Conservation (phyloP, 2,797 vertebrate species). For the Syngnathus acus region DNA sequence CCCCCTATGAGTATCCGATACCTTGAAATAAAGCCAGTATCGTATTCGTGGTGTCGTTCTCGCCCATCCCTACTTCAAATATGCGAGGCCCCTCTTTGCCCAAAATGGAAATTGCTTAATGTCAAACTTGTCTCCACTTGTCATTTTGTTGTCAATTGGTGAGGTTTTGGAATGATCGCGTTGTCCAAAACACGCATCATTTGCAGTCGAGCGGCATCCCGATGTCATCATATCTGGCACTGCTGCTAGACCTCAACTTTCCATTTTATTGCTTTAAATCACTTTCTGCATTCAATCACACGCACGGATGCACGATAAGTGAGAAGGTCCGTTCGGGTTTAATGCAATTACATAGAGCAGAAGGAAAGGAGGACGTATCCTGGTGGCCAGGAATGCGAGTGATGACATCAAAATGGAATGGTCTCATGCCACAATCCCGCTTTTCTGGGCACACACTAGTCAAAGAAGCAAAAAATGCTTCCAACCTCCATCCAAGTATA, state of each 20-base stretch:
- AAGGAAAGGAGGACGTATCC: constrained; percentile 38
- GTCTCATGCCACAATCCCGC: constrained; percentile 66
- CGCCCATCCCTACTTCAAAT: not conserved
- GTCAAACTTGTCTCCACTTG: not conserved
- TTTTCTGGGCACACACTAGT: constrained; percentile 47
- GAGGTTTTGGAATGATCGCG: not conserved
- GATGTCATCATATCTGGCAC: not conserved
- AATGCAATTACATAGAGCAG: constrained; percentile 31
- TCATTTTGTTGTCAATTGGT: not conserved
- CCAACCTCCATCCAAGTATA: constrained; percentile 55
- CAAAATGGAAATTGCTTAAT: not conserved
- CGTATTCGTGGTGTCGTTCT: no score
- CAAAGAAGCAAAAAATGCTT: constrained; percentile 35
- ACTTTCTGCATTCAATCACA: constrained; percentile 6
- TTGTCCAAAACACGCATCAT: not conserved
- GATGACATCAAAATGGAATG: constrained; percentile 70
- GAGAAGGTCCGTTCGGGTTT: constrained; percentile 34
- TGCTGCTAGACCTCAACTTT: constrained; percentile 2
- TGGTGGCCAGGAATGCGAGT: constrained; percentile 60
- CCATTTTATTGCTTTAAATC: constrained; percentile 7
- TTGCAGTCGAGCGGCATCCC: not conserved
- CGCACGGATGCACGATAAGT: constrained; percentile 13
- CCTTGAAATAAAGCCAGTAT: no score
- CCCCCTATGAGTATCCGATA: no score
- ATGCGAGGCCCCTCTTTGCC: not conserved